Base-by-base conservation (phyloP, 2,797 vertebrate species). In the Lateolabrax maculatus region DNA sequence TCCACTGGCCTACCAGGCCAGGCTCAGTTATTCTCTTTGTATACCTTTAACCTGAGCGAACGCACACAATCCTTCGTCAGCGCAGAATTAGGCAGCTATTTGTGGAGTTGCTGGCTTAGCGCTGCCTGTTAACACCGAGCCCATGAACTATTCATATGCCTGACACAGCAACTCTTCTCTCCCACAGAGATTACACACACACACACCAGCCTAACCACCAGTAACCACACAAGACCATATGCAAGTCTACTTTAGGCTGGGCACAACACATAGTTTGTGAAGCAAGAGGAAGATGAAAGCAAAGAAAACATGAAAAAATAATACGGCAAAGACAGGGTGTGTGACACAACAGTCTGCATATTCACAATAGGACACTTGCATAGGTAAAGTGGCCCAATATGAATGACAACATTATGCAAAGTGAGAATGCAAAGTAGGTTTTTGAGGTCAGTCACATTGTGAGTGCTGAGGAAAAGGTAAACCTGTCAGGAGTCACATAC, bases 111-210 rank as follows among this genome's bases (percentile, higher is more conserved):
- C 74, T 69, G 84, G 91, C 83, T 92, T 90, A 89, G 75, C 9
- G 41, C 51, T 69, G 79, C 82, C 27, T 41, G 71, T 60, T 75
- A 82, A 85, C 79, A 37, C 71, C 61, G 10, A 76, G 62, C 34
- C 67, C 48, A 71, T 18, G 34, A 63, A 71, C 71, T 79, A 77
- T 87, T 90, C 83, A 88, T 80, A 69, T 6, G 25, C 70, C 90
- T 92, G 91, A 94, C 83, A 67, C 89, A 87, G 89, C 89, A 91
- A 49, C 84, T 86, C 74, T 37, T 73, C 80, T 80, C 87, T 90
- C 84, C 84, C 91, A 89, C 79, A 89, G 83, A 77, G 87, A 89
- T 85, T 81, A 86, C 29, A 70, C 44, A 66, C 60, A 63, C 56
- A 72, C 57, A 51, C 68, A 65, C 46, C 19, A 31, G 9, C n/a